These are phyloP conservation scores for Catostylus mosaicus DNA, from an alignment of 30 jellyfish, hydroid and myxozoan species.

Conservation along the genomic window DNA sequence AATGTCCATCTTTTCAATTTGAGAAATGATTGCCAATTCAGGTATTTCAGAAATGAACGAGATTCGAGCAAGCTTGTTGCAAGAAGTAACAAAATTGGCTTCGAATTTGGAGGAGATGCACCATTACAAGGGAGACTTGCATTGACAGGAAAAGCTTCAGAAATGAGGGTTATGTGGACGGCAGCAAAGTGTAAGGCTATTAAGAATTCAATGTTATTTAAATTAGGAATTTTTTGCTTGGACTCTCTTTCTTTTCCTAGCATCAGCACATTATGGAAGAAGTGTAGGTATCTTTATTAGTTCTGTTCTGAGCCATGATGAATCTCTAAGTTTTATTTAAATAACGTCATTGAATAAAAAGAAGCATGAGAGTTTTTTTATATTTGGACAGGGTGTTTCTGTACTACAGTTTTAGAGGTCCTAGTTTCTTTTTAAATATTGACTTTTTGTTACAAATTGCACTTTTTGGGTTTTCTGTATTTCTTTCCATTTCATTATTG, in stretches of 20 bases:
- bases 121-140: conserved; percentile 96
- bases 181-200: conserved; percentile 81
- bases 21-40: conserved; percentile 85
- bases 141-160: conserved; percentile 82
- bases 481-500: too few species aligned
- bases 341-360: not conserved
- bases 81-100: conserved; percentile 78
- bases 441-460: too few species aligned
- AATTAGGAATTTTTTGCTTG: not conserved
- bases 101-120: conserved; percentile 73
- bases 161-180: conserved; percentile 99
- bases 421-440: too few species aligned
- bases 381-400: too few species aligned
- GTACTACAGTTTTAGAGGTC: too few species aligned
- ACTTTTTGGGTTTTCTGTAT: too few species aligned
- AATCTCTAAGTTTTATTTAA: not conserved
- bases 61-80: conserved; percentile 72
- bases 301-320: not conserved
- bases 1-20: conserved; percentile 78
- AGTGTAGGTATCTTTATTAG: too few species aligned
- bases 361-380: not conserved
- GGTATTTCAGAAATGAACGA: conserved; percentile 72
- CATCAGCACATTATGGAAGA: not conserved
- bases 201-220: not conserved
- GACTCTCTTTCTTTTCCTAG: not conserved